Conservation (phyloP, 2,888 invertebrate species). For the Aporophyla nigra region DNA sequence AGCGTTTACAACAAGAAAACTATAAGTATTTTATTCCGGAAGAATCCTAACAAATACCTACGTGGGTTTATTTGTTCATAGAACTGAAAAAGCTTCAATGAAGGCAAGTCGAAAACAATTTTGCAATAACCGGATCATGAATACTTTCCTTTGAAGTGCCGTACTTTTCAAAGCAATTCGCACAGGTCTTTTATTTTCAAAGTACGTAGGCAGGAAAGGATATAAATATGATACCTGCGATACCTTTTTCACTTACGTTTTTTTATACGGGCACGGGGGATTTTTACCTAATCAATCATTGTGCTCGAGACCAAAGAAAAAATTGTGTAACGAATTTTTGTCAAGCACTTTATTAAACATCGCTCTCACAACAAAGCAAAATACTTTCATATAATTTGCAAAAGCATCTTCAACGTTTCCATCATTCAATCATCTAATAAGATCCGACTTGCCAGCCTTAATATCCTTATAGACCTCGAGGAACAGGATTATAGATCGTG, state of each 20-base stretch:
- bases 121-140: conserved; percentile 33
- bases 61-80: conserved; percentile 6
- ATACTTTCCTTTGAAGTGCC: conserved; percentile 29
- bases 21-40: not conserved
- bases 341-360: conserved; percentile 43
- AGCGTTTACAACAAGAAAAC: not conserved
- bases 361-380: conserved; percentile 53
- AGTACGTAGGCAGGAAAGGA: conserved; percentile 6
- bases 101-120: conserved; percentile 16
- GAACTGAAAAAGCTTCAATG: conserved; percentile 11
- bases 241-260: conserved; percentile 34
- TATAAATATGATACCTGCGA: conserved; percentile 7
- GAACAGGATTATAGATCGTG: conserved; percentile 63
- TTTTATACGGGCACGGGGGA: conserved; percentile 3
- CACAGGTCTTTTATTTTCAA: conserved; percentile 20
- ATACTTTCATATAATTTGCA: conserved; percentile 52
- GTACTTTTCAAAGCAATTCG: conserved; percentile 21
- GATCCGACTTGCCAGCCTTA: conserved; percentile 54
- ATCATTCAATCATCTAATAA: conserved; percentile 62
- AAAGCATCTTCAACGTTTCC: conserved; percentile 57
- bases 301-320: conserved; percentile 30
- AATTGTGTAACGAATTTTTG: conserved; percentile 35
- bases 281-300: conserved; percentile 48
- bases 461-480: conserved; percentile 62
- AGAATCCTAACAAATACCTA: conserved; percentile 7